Conservation (phyloP, 2,888 invertebrate genomes). For the Lamellibrachia columna region DNA sequence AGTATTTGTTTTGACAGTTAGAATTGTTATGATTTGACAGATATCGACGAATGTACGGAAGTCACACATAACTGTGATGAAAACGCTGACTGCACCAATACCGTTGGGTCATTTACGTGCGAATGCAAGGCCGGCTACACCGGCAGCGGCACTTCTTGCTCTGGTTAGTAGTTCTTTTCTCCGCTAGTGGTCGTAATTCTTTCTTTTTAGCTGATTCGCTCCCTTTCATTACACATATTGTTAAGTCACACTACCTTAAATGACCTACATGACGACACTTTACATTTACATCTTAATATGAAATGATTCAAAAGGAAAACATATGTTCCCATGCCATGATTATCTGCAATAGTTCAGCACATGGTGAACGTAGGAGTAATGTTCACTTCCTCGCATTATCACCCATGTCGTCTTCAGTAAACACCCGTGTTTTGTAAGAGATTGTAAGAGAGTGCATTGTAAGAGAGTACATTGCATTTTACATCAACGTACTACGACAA, state of each 20-base stretch:
- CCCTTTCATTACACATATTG: too few species aligned
- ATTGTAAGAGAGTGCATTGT: too few species aligned
- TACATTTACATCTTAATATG: not conserved
- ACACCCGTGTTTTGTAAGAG: too few species aligned
- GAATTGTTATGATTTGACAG: slow-evolving; percentile 17
- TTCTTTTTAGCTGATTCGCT: not conserved
- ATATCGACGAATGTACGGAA: slow-evolving; percentile 37
- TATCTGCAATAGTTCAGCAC: too few species aligned
- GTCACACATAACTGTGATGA: slow-evolving; percentile 28
- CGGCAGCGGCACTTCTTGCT: slow-evolving; percentile 28
- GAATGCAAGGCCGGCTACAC: slow-evolving; percentile 34
- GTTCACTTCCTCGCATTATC: too few species aligned
- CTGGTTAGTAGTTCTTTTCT: not conserved
- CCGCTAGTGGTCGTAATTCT: not conserved
- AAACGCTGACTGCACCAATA: slow-evolving; percentile 28
- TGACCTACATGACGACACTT: not conserved
- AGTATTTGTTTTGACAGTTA: not conserved
- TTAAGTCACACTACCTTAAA: not conserved
- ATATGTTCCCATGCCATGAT: not conserved
- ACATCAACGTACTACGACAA: too few species aligned
- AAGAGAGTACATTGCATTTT: too few species aligned
- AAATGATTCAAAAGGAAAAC: not conserved
- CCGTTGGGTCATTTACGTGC: slow-evolving; percentile 33
- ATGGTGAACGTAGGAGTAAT: too few species aligned
- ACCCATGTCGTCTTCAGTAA: too few species aligned